Conservation (phyloP, 2,113 vertebrate genomes). For the Chaetura pelagica region DNA sequence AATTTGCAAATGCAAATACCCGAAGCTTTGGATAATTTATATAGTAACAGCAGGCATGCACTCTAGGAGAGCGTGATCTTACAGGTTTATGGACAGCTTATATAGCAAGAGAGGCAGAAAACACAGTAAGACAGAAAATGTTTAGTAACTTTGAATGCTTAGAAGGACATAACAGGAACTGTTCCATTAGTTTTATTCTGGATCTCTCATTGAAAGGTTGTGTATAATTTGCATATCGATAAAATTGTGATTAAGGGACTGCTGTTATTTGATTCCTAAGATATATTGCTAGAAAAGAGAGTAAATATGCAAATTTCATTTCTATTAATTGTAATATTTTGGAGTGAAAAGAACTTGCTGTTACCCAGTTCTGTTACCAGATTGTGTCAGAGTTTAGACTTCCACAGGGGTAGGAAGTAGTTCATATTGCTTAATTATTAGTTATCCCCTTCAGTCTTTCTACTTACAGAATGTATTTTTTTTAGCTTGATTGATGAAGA, state of each 20-base stretch:
- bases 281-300: not conserved
- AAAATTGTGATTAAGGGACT: not conserved
- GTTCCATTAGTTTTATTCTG: not conserved
- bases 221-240: not conserved
- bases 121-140: not conserved
- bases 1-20: constrained; percentile 38
- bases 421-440: not conserved
- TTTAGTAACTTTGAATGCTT: not conserved
- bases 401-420: not conserved
- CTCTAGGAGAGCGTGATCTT: not conserved
- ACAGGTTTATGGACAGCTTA: not conserved
- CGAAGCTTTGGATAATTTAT: not conserved
- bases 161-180: not conserved
- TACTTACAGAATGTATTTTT: not conserved
- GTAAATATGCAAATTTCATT: not conserved
- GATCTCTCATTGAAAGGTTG: not conserved
- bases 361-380: not conserved
- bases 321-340: not conserved
- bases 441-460: not conserved
- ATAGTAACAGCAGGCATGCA: not conserved
- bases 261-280: not conserved
- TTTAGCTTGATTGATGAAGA: not conserved
- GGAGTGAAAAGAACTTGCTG: not conserved
- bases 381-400: not conserved
- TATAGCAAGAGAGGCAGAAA: not conserved